Evolutionary conservation across 2,797 vertebrate species (phyloP).

Genomic region (Agapornis canus): DNA sequence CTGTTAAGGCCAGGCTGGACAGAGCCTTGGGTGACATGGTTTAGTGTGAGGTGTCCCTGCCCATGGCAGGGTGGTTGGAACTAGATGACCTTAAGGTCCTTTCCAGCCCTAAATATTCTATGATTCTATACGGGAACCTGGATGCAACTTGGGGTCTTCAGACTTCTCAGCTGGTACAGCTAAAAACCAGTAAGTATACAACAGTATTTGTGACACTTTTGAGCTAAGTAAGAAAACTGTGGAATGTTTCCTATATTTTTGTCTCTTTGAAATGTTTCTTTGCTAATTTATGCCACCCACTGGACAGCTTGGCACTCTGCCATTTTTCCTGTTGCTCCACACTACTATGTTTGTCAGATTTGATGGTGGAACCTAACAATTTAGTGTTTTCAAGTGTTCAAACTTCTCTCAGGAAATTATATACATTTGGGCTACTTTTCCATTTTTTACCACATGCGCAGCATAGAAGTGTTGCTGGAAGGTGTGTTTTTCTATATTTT

Average conservation of each 20-base stretch:
- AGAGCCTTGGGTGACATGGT: background rate
- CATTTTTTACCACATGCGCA: background rate
- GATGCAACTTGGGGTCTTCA: background rate
- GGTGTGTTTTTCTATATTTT: background rate
- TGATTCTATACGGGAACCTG: background rate
- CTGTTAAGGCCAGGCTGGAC: background rate
- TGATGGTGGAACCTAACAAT: background rate
- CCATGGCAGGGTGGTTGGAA: background rate
- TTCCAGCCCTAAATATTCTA: background rate
- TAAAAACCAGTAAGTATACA: background rate
- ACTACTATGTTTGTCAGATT: background rate
- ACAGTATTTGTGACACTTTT: background rate
- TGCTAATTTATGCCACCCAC: slow-evolving; percentile 1
- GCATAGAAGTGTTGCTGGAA: background rate
- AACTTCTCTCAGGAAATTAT: background rate
- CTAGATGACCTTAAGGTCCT: background rate
- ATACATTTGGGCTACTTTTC: background rate
- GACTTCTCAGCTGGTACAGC: background rate
- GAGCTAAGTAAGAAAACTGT: slow-evolving; percentile 22
- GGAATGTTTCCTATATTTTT: slow-evolving; percentile 9
- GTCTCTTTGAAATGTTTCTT: slow-evolving; percentile 13
- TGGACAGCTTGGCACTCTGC: background rate
- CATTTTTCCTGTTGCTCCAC: background rate
- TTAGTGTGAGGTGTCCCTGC: background rate
- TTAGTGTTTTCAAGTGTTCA: background rate